phyloP scores from a whole-genome alignment of 2,797 vertebrate species.

The Sebastes elongatus region DNA sequence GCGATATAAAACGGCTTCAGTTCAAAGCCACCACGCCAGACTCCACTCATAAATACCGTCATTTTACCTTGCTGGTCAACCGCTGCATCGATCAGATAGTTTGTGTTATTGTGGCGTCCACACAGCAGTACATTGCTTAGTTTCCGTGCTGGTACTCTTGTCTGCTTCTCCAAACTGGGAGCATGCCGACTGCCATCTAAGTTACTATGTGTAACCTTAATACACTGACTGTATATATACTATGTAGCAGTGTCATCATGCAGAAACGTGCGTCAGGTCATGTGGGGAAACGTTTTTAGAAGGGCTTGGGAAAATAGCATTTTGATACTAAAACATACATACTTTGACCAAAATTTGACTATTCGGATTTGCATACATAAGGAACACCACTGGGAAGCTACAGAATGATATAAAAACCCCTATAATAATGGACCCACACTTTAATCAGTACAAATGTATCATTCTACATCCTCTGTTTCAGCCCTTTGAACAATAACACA shows the following conservation, averaged over 20 bases:
- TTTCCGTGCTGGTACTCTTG: background rate
- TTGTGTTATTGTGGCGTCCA: background rate
- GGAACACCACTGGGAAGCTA: background rate
- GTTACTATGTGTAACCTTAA: background rate
- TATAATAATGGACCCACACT: background rate
- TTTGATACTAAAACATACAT: background rate
- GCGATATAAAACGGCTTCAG: background rate
- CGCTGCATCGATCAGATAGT: background rate
- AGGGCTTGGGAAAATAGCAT: background rate
- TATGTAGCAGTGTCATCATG: background rate
- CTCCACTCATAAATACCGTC: background rate
- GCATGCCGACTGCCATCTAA: background rate
- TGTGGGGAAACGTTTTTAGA: background rate
- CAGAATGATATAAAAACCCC: background rate
- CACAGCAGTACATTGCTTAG: too few relatives aligned
- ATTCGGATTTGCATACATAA: background rate
- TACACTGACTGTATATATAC: background rate
- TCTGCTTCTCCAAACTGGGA: background rate
- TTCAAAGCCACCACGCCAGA: background rate
- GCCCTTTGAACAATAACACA: background rate
- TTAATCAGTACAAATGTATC: background rate
- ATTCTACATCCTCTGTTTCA: background rate
- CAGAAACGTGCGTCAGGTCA: background rate
- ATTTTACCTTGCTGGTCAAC: background rate
- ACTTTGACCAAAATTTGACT: background rate